Base-by-base conservation (phyloP, 1,140 invertebrate genomes). In the Aphelenchoides avenae region DNA sequence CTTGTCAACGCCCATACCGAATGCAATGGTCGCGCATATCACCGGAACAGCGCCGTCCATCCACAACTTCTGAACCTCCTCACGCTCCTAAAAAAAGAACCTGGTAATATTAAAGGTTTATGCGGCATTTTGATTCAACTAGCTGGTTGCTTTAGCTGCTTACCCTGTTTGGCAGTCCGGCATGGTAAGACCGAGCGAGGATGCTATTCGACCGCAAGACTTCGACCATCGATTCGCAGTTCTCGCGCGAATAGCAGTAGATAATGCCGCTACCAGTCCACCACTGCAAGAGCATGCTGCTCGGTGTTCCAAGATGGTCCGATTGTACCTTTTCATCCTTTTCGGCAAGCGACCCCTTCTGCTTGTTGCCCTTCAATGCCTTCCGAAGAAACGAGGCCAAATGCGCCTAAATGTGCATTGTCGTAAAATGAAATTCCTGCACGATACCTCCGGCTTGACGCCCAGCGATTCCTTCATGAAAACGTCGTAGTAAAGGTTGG, bases 171-270 rank as follows among this genome's bases (percentile, higher is more conserved):
- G 80, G 78, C 1, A 95, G 80, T 0, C 91, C 90, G 9, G 91
- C 93, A 82, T 97, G 92, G 81, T 97, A 97, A 33, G 86, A 80
- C 11, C 79, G 78, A 1, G 87, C 85, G 71, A 47, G 46, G 7
- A 61, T 52, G 13, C 44, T 50, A 5, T 47, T 30, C 24, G n/a
- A 18, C 7, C 0, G 15, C 6, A 60, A 15, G 31, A 60, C 31
- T 7, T 44, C 26, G 2, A 41, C 57, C 15, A 59, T 64, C 11
- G 61, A 18, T 20, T 61, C 59, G 26, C 59, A 61, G 7, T 64
- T 48, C 18, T 60, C 40, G 11, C 46, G 18, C 3, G 57, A 41
- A 39, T 44, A 27, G 33, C 59, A 61, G 40, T 61, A 61, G 31
- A 61, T 37, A 48, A 61, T 61, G n/a, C 59, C 59, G 39, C 36